Evolutionary conservation across 2,888 invertebrate species (phyloP), one percentile per base, ranked within the genome.

Genomic region (Acrobasis suavella): DNA sequence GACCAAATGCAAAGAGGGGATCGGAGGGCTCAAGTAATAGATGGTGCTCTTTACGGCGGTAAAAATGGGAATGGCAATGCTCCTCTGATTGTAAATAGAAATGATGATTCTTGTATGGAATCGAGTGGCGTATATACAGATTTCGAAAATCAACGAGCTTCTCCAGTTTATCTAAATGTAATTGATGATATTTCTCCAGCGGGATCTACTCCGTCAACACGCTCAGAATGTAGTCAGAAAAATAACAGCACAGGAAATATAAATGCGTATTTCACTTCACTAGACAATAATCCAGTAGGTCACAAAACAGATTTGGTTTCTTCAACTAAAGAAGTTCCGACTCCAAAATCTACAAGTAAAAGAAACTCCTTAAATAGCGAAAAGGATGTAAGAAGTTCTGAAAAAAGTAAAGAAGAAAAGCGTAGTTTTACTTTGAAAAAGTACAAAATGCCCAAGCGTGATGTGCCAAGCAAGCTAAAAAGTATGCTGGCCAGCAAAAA

Each of bases 111-210:
- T 1, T 94, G 94, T 76, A 97, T 97, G 97, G 97, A 97, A 80
- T 97, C 97, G 0, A 97, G 97, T 77, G 97, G 97, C 0, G 96
- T 97, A 58, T 97, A 97, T 77, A 97, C 97, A 0, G 97, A 97
- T 81, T 94, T 97, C 67, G 97, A 97, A 82, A 96, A 95, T 73
- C 93, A 93, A 67, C 83, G 93, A 60, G 78, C 89, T 15, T 93
- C 93, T 17, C 93, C 93, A 50, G 87, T 93, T 15, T 89, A 92
- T 68, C 74, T 93, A 38, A 91, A 93, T 68, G 94, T 95, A 52
- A 95, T 95, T 62, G 96, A 96, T 72, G 95, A 95, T 69, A 93
- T 94, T 83, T 96, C 96, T 0, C 96, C 96, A 1, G 96, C 95
- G 75, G 91, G 89, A 38, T 88, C 93, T 64, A 93, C 94, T 0